phyloP scores from a whole-genome alignment of 1,140 invertebrate species.

The Spodoptera frugiperda region DNA sequence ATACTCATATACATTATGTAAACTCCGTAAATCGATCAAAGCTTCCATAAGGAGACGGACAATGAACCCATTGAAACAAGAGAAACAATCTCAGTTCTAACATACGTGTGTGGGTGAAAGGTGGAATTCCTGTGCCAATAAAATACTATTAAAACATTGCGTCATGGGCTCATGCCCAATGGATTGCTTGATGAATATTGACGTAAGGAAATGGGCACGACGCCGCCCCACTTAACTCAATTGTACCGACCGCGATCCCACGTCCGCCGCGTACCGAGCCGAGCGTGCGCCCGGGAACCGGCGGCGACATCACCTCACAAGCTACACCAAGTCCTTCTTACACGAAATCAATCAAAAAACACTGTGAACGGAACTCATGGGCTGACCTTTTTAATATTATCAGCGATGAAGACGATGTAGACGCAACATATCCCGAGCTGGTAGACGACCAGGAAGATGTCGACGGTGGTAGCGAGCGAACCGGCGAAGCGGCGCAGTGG shows the following conservation, averaged over 20 bases:
- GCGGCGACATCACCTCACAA: too few relatives aligned
- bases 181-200: constrained; percentile 55
- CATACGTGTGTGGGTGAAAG: constrained; percentile 5
- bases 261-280: not conserved
- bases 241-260: constrained; percentile 36
- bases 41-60: too few relatives aligned
- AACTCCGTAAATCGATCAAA: too few relatives aligned
- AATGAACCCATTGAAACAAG: too few relatives aligned
- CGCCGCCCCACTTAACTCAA: constrained; percentile 53
- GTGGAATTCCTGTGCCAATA: constrained; percentile 28
- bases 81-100: not conserved
- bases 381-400: constrained; percentile 89
- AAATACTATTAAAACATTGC: constrained; percentile 25
- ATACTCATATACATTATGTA: too few relatives aligned
- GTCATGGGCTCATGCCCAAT: not conserved
- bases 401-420: constrained; percentile 94
- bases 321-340: too few relatives aligned
- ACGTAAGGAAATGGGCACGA: constrained; percentile 49
- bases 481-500: constrained; percentile 86
- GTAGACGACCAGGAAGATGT: constrained; percentile 92
- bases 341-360: too few relatives aligned
- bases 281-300: not conserved
- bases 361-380: too few relatives aligned
- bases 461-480: constrained; percentile 87
- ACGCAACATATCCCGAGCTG: constrained; percentile 96